Evolutionary conservation across 30 jellyfish, hydroid and myxozoan genomes (phyloP).

Genomic region (Haliclystus octoradiatus): DNA sequence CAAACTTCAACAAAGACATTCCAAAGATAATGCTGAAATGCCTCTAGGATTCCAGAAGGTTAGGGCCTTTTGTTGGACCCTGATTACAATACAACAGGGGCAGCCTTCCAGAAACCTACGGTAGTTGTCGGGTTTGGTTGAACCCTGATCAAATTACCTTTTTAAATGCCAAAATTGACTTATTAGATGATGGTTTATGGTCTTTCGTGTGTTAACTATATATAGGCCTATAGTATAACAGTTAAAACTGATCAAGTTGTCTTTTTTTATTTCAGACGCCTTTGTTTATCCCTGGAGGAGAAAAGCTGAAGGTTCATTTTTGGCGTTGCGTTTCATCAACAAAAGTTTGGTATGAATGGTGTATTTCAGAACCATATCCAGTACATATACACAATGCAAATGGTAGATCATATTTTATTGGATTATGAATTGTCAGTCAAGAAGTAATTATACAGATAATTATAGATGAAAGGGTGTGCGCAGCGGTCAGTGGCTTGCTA

Average conservation of each 20-base stretch:
- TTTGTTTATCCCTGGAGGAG: constrained; percentile 53
- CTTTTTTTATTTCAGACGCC: constrained; percentile 58
- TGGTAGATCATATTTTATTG: constrained; percentile 97
- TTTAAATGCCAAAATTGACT: no score
- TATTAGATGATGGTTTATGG: background rate
- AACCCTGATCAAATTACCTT: no score
- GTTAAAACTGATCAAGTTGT: background rate
- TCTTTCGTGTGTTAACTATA: background rate
- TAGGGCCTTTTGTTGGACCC: no score
- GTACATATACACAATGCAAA: constrained; percentile 88
- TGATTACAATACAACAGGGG: no score
- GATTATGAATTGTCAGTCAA: constrained; percentile 13
- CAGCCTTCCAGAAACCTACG: no score
- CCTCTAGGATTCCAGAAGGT: no score
- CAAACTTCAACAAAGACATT: no score
- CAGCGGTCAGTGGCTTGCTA: no score
- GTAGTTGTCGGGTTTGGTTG: no score
- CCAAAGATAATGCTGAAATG: no score
- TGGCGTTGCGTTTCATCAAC: constrained; percentile 86
- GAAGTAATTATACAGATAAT: no score
- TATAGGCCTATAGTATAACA: background rate
- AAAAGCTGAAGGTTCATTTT: constrained; percentile 56
- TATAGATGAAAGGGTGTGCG: no score
- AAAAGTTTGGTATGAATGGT: constrained; percentile 99
- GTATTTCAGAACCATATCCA: constrained; percentile 60